Evolutionary conservation across 2,797 vertebrate species (phyloP).

Genomic region (Chaetodon trifasciatus): DNA sequence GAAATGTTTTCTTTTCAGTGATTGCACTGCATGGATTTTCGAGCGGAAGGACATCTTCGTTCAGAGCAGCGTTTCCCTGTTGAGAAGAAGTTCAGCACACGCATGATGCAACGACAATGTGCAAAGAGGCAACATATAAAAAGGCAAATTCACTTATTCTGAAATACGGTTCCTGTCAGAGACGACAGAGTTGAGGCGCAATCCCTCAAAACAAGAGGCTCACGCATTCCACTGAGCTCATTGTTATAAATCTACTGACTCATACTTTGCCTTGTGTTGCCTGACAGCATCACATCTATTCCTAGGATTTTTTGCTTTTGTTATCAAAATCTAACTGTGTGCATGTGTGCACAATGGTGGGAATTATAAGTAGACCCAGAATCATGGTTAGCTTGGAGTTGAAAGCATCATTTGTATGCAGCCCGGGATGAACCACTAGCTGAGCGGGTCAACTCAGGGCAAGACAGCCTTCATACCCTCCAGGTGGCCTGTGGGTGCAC

Average conservation of each 20-base stretch:
- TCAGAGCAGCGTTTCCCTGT: neutral
- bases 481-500: conserved; percentile 12
- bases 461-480: neutral
- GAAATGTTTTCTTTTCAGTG: neutral
- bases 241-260: conserved; percentile 27
- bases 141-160: conserved; percentile 31
- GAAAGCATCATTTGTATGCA: conserved; percentile 42
- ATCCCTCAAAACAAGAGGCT: conserved; percentile 29
- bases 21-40: neutral
- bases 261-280: conserved; percentile 7
- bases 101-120: conserved; percentile 29
- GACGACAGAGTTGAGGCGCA: neutral
- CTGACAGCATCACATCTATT: conserved; percentile 15
- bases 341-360: neutral
- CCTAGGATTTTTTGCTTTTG: neutral
- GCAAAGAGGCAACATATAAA: conserved; percentile 19
- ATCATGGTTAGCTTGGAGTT: neutral
- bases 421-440: conserved; percentile 1
- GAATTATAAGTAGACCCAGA: conserved; percentile 14
- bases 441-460: conserved; percentile 28
- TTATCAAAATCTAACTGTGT: neutral
- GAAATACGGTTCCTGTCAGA: conserved; percentile 19
- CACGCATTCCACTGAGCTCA: neutral
- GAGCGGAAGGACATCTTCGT: neutral
- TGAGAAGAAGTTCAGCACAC: neutral